Conservation (phyloP, 2,888 invertebrate genomes). For the Hypolimnas misippus region DNA sequence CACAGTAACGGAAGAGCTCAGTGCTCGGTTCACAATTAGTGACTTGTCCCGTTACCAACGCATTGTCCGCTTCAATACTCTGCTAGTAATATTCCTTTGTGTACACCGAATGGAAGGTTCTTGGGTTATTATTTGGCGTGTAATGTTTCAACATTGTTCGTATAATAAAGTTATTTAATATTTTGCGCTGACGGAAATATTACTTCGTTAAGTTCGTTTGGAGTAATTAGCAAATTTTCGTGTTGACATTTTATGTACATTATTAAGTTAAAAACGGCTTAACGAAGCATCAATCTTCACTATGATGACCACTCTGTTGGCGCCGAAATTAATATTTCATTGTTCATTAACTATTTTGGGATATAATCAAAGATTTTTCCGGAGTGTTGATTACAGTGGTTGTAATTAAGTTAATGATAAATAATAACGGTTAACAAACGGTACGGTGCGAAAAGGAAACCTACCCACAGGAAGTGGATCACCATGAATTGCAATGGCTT, state of each 20-base stretch:
- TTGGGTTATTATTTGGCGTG: conserved; percentile 66
- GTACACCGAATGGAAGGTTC: conserved; percentile 67
- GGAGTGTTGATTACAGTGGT: conserved; percentile 36
- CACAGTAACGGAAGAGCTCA: conserved; percentile 71
- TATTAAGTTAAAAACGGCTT: not conserved
- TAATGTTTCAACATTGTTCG: conserved; percentile 60
- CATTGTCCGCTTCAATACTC: conserved; percentile 75
- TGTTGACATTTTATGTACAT: not conserved
- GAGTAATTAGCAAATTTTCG: conserved; percentile 10
- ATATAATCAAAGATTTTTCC: not conserved
- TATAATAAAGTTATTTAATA: conserved; percentile 40
- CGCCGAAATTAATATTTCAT: not conserved
- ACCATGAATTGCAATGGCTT: conserved; percentile 62
- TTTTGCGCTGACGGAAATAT: conserved; percentile 19
- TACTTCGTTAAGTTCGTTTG: conserved; percentile 18
- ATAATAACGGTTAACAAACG: conserved; percentile 63
- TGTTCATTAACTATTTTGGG: not conserved
- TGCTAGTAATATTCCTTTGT: conserved; percentile 73
- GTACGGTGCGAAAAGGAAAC: conserved; percentile 62
- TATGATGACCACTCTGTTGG: conserved; percentile 11
- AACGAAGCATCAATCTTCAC: not conserved
- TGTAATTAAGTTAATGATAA: conserved; percentile 54
- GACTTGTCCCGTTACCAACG: conserved; percentile 74
- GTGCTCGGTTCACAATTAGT: conserved; percentile 77
- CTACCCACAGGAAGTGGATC: conserved; percentile 63